Evolutionary conservation across 2,113 vertebrate genomes (phyloP).

Genomic region (Eolophus roseicapilla): DNA sequence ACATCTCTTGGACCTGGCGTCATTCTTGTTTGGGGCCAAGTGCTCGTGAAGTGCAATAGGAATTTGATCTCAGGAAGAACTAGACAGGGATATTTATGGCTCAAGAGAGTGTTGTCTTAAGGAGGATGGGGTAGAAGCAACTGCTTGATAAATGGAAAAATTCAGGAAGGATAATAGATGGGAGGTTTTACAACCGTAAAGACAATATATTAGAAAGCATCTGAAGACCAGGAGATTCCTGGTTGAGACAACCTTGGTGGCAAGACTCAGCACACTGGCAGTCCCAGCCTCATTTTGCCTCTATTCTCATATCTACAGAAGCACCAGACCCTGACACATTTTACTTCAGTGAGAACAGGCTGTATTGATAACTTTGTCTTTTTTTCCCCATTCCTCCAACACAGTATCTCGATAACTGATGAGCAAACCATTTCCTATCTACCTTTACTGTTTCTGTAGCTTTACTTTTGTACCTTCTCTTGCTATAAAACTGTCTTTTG

Average conservation of each 20-base stretch:
- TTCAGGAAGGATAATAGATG: not conserved
- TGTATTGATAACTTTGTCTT: not conserved
- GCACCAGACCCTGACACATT: not conserved
- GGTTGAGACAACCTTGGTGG: not conserved
- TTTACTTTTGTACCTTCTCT: not conserved
- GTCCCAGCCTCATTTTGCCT: not conserved
- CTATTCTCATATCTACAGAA: not conserved
- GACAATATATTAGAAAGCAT: not conserved
- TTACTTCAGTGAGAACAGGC: not conserved
- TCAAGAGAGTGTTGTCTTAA: not conserved
- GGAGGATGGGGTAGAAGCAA: not conserved
- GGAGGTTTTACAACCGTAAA: not conserved
- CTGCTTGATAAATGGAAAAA: not conserved
- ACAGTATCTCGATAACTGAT: rapidly evolving
- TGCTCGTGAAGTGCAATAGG: not conserved
- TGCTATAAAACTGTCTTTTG: not conserved
- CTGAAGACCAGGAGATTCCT: not conserved
- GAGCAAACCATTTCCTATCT: not conserved
- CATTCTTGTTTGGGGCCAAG: not conserved
- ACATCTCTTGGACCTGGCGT: not conserved
- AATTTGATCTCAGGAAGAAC: not conserved
- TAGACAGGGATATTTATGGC: not conserved
- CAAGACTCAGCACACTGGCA: not conserved
- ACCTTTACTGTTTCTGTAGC: not conserved
- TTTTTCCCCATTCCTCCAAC: not conserved